Conservation (phyloP, 2,113 vertebrate genomes). For the Mastomys natalensis region DNA sequence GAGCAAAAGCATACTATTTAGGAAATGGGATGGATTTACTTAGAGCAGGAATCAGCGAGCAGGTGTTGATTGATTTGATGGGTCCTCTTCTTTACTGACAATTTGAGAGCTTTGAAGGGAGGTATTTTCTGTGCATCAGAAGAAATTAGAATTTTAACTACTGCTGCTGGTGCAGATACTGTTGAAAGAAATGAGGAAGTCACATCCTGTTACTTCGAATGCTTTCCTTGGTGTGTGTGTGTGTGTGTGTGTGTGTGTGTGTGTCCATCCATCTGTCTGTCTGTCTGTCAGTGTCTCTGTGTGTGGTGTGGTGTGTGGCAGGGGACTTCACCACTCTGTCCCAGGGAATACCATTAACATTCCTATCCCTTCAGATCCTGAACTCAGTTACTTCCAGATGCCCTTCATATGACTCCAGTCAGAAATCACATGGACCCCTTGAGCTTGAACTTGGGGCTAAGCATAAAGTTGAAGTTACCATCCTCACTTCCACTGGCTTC, state of each 20-base stretch:
- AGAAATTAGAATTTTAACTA: conserved; percentile 45
- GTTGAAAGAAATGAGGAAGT: not conserved
- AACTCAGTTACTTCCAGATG: not conserved
- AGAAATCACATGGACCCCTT: not conserved
- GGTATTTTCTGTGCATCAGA: conserved; percentile 15
- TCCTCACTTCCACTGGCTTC: not conserved
- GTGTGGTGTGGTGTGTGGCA: not conserved
- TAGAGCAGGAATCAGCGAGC: not conserved
- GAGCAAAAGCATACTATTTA: conserved; percentile 57
- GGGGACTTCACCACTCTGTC: not conserved
- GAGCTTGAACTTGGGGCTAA: not conserved
- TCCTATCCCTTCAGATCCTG: not conserved
- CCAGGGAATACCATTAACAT: not conserved
- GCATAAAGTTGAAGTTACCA: not conserved
- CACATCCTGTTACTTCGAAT: not conserved
- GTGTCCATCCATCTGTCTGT: not conserved
- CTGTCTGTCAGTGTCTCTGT: not conserved
- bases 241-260: not conserved
- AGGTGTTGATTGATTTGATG: conserved; percentile 39
- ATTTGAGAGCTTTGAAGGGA: conserved; percentile 60
- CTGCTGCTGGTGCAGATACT: not conserved
- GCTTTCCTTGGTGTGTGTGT: too few relatives aligned
- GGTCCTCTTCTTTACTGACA: conserved; percentile 40
- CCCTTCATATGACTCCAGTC: not conserved
- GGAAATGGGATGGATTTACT: conserved; percentile 47